Evolutionary conservation across 2,888 invertebrate species (phyloP), one percentile per base, ranked within the genome.

Genomic region (Linnaemya vulpina): DNA sequence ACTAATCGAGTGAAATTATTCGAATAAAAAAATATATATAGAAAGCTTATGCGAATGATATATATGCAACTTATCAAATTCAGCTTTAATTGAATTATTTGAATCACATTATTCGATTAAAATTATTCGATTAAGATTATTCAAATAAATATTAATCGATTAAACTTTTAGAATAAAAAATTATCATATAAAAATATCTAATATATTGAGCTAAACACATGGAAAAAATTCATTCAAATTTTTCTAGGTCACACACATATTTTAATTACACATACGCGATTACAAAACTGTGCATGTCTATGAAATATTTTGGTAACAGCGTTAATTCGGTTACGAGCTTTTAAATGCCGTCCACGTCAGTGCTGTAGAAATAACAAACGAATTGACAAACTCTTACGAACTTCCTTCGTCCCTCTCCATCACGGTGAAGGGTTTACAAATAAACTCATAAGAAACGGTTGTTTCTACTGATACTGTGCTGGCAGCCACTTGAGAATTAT

Each of bases 401-500:
- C 20, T 22, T 22, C 22, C 8, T 13, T 0, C 7, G 9, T 30
- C 49, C 22, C 8, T 49, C 20, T 49, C 43, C 62, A 40, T 7
- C 15, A 5, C 15, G 62, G 1, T 3, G 20, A 20, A 62, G 22
- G 15, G 20, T 22, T 8, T 15, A 25, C 43, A 53, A 63, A 25
- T 8, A n/a, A 51, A 11, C 7, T 25, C 3, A 8, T 3, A 30
- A 30, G 30, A 30, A 53, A 40, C 30, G 13, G 11, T 51, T 40
- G 22, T 30, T 63, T n/a, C 13, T 25, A 17, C 25, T 51, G 58
- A 55, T n/a, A n/a, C 25, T 58, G 60, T 74, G 73, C 73, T 40
- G 58, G 49, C 67, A 67, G 58, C 73, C 73, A 65, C 73, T 73
- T 74, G 1, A 80, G 38, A 30, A 55, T 65, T 65, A 38, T 46